phyloP scores from a whole-genome alignment of 2,113 vertebrate genomes.

The Oriolus oriolus region DNA sequence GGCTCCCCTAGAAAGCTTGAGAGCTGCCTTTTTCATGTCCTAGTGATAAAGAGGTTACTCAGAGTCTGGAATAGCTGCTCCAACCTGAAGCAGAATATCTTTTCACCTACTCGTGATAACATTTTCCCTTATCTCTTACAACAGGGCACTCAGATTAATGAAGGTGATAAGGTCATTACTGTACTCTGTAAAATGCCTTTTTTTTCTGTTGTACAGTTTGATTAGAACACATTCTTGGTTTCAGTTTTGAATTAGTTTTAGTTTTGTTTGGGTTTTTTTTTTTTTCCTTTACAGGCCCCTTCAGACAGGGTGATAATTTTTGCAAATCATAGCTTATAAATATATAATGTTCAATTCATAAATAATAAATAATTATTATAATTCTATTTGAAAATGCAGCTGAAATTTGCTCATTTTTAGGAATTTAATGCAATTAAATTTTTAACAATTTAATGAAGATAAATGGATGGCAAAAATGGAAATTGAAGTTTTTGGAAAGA shows the following conservation, averaged over 20 bases:
- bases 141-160: not conserved
- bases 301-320: not conserved
- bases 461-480: not conserved
- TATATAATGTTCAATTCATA: not conserved
- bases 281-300: not conserved
- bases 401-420: not conserved
- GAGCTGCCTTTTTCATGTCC: not conserved
- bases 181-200: not conserved
- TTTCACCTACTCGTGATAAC: not conserved
- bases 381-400: not conserved
- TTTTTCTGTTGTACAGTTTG: not conserved
- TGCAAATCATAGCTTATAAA: not conserved
- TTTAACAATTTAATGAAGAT: not conserved
- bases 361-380: not conserved
- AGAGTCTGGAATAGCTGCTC: not conserved
- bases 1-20: not conserved
- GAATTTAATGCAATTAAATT: not conserved
- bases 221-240: not conserved
- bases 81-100: not conserved
- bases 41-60: not conserved
- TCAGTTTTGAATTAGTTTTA: not conserved
- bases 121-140: not conserved
- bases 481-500: not conserved
- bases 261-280: accelerated
- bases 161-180: not conserved